Evolutionary conservation across 2,888 invertebrate species (phyloP).

Genomic region (Panopea generosa): DNA sequence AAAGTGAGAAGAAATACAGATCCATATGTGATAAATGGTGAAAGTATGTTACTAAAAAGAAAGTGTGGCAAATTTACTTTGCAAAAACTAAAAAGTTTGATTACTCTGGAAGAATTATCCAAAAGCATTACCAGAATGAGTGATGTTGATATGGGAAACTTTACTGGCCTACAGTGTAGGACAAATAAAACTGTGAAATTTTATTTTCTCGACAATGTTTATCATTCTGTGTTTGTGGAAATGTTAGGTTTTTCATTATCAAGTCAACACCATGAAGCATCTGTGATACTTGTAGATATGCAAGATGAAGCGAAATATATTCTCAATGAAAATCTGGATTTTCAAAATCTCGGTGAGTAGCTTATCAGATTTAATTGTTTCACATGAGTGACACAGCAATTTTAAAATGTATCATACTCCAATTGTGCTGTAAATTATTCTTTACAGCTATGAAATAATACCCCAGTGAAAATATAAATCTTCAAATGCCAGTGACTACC

Average conservation of each 20-base stretch:
- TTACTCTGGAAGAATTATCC: conserved; percentile 38
- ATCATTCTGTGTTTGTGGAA: conserved; percentile 91
- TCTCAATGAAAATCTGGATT: conserved; percentile 84
- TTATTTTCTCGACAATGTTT: conserved; percentile 91
- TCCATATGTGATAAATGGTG: conserved; percentile 68
- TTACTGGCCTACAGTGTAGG: conserved; percentile 84
- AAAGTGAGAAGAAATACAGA: conserved; percentile 65
- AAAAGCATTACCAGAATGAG: conserved; percentile 32
- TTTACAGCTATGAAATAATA: too few relatives aligned
- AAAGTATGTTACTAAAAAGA: conserved; percentile 54
- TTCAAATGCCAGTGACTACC: too few relatives aligned
- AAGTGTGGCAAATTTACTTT: conserved; percentile 70
- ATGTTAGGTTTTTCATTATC: conserved; percentile 89
- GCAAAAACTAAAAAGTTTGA: conserved; percentile 66
- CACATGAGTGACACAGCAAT: not conserved
- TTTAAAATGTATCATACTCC: too few relatives aligned
- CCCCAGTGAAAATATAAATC: too few relatives aligned
- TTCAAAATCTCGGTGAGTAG: conserved; percentile 83
- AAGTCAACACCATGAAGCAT: conserved; percentile 45
- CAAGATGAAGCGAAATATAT: conserved; percentile 89
- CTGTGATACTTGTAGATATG: conserved; percentile 89
- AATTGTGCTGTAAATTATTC: too few relatives aligned
- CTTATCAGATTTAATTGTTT: not conserved
- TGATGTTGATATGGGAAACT: conserved; percentile 52
- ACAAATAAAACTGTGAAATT: conserved; percentile 88